Evolutionary conservation across 2,888 invertebrate species (phyloP).

Genomic region (Stenichneumon culpator): DNA sequence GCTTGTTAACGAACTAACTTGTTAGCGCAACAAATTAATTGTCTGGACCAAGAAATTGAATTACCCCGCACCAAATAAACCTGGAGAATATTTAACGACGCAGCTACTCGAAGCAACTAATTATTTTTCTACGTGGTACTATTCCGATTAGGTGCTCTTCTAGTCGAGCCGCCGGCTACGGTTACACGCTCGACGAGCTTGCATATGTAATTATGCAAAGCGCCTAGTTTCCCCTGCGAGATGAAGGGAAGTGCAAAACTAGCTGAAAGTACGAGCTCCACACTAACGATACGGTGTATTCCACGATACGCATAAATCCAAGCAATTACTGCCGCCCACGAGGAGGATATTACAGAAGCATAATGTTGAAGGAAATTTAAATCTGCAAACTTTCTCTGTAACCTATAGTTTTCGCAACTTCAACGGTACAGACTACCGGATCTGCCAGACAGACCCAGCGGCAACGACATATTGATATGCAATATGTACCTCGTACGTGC

Average conservation of each 20-base stretch:
- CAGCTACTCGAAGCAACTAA: too few relatives aligned
- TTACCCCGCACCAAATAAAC: too few relatives aligned
- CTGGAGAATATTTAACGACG: too few relatives aligned
- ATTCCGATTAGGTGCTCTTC: background rate
- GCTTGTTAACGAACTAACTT: too few relatives aligned
- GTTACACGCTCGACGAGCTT: background rate
- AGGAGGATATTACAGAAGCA: background rate
- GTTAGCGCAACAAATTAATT: too few relatives aligned
- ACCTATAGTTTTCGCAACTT: background rate
- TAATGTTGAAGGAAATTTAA: background rate
- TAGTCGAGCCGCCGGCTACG: background rate
- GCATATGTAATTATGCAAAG: background rate
- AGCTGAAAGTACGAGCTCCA: background rate
- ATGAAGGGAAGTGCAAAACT: conserved; percentile 5
- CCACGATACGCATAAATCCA: background rate
- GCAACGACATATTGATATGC: background rate
- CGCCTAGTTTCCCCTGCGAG: background rate
- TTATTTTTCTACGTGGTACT: background rate
- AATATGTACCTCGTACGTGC: background rate
- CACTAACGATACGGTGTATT: background rate
- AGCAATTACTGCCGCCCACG: background rate
- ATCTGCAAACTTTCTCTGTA: background rate
- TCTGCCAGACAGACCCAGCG: background rate
- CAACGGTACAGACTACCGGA: background rate
- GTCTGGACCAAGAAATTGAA: too few relatives aligned